Conservation (phyloP, 1,140 invertebrate genomes). For the Apis florea region DNA sequence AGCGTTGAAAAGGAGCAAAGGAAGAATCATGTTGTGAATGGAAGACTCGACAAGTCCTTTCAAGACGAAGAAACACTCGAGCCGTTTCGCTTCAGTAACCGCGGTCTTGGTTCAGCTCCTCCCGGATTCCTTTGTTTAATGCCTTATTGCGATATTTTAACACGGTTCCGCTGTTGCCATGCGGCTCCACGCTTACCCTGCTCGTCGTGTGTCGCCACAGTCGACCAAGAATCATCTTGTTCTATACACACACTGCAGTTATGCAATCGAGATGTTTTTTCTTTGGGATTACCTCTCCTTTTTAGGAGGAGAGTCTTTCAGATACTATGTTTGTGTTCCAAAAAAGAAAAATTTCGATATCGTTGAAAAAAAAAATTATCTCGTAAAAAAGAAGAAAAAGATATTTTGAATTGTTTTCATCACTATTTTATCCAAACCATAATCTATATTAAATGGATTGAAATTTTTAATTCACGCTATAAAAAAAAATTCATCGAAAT, state of each 20-base stretch:
- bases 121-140: slow-evolving; percentile 77
- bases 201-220: slow-evolving; percentile 51
- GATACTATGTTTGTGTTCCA: neutral
- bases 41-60: slow-evolving; percentile 51
- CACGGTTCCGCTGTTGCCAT: slow-evolving; percentile 65
- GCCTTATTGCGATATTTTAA: slow-evolving; percentile 76
- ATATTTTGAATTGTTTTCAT: no score
- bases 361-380: no score
- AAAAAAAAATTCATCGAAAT: no score
- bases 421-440: no score
- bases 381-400: no score
- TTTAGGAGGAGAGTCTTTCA: slow-evolving; percentile 24
- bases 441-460: no score
- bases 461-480: no score
- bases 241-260: slow-evolving; percentile 6
- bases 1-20: slow-evolving; percentile 12
- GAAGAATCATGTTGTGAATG: slow-evolving; percentile 54
- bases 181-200: slow-evolving; percentile 47
- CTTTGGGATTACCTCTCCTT: slow-evolving; percentile 2
- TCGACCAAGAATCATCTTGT: slow-evolving; percentile 25
- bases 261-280: slow-evolving; percentile 9
- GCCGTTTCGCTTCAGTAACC: slow-evolving; percentile 72
- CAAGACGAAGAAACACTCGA: slow-evolving; percentile 63
- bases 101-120: slow-evolving; percentile 71
- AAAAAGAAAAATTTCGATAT: neutral